Base-by-base conservation (phyloP, 2,888 invertebrate species). In the Hecatera dysodea region DNA sequence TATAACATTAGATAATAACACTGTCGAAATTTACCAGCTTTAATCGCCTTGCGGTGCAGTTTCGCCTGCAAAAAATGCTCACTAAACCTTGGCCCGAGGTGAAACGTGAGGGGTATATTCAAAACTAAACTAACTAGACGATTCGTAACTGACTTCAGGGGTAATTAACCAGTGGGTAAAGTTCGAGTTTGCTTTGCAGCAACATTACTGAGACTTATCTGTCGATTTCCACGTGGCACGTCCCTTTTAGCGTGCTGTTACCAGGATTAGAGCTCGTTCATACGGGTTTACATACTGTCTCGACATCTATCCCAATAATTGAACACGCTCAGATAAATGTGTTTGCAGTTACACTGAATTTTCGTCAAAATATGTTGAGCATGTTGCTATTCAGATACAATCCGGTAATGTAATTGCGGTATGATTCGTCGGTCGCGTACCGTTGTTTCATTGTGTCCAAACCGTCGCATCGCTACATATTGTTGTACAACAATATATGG, bases 21-120 rank as follows among this genome's bases (percentile, higher is more conserved):
- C 92, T 87, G 86, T 89, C 86, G 83, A 87, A 90, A 88, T 85
- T 79, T 87, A 84, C 85, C 85, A 84, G 92, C 92, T 93, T 93
- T 73, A 65, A 67, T 64, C 87, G 92, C 91, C 91, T 93, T 93
- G 87, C 87, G 89, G 88, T 90, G 89, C 87, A 89, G 86, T 85
- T 88, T 85, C 77, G 83, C 84, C 78, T 82, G 80, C 73, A 86
- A 84, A 86, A 84, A 84, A 79, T 77, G 72, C 76, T 84, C 76
- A 82, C 65, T 80, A 82, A 87, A 84, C 84, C 86, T 88, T 89
- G 85, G 79, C 82, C 85, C 78, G 80, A 88, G 86, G 85, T 87
- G 83, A 84, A 87, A 88, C 87, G 88, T 88, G 82, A 87, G 81
- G 83, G 84, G 78, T 78, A 65, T 81, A 81, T 83, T 71, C 78